Base-by-base conservation (phyloP, 2,797 vertebrate species). In the Chanos chanos region DNA sequence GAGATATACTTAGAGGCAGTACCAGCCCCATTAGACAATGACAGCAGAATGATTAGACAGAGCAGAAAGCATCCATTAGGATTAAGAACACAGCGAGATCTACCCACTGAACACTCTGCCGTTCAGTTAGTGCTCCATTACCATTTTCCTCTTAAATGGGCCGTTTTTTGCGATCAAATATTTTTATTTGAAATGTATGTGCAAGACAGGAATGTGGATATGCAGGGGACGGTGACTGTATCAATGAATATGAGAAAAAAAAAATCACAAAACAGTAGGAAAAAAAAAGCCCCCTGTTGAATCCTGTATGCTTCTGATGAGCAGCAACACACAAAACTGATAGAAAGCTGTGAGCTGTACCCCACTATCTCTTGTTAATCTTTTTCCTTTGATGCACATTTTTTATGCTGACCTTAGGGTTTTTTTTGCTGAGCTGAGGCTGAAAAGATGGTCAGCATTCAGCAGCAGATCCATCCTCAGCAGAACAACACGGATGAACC, bases 361-460 rank as follows among this genome's bases (percentile, higher is more conserved):
- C n/a, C 56, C 21, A 50, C 49, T 55, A 43, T 64, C 36, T 34
- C 28, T 43, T 36, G 21, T 12, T 53, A 64, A 36, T 60, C 41
- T 49, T 56, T 47, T 53, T 36, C 39, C 54, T 44, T 44, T 59
- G 56, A 48, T 47, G 41, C 30, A 37, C 5, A n/a, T 57, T 56
- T 57, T 43, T 39, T 47, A 47, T 55, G 56, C 56, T 65, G 39
- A 65, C 52, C 13, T 19, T 44, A 40, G 51, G 54, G 24, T 43
- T 30, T 36, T 7, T 4, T 33, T 40, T 48, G 61, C 27, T 28
- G 67, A 34, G 41, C 7, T 4, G 55, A 60, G 28, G 10, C 48
- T 70, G 34, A 60, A 21, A 48, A 30, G 37, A 52, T 41, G 41
- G 58, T 61, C 56, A 61, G 49, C 45, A 55, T 24, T 66, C 66